A percentile compares a stretch with the other conserved stretches of the same genome.
These are phyloP conservation scores for Castor canadensis DNA, from an alignment of 2,113 vertebrate genomes.

Conservation along the genomic window DNA sequence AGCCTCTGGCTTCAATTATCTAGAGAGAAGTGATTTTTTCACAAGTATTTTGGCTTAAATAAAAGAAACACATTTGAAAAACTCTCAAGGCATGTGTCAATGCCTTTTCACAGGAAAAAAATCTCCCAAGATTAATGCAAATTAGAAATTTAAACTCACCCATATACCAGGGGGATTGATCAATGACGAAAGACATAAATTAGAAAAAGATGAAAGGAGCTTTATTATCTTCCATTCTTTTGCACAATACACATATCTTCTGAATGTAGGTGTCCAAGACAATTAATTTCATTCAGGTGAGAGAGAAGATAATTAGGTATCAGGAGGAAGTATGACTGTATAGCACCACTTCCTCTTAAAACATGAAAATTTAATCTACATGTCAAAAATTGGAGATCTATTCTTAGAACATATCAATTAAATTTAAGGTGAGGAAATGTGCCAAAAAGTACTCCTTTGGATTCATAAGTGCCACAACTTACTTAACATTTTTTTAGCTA, in stretches of 20 bases:
- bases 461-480: not conserved
- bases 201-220: constrained; percentile 19
- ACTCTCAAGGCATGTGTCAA: not conserved
- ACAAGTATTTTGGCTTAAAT: not conserved
- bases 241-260: not conserved
- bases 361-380: constrained; percentile 7
- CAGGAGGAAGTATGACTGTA: not conserved
- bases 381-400: constrained; percentile 12
- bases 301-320: constrained; percentile 49
- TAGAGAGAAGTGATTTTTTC: not conserved
- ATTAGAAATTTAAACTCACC: constrained; percentile 42
- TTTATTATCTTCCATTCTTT: constrained; percentile 5
- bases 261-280: not conserved
- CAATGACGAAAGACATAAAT: constrained; percentile 33
- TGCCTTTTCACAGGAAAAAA: not conserved
- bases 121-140: not conserved
- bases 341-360: constrained; percentile 9
- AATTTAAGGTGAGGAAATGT: constrained; percentile 21
- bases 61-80: not conserved
- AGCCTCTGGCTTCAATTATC: not conserved
- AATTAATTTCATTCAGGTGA: constrained; percentile 58
- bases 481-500: not conserved
- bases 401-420: constrained; percentile 22
- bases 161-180: not conserved
- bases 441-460: not conserved